Base-by-base conservation (phyloP, 2,113 vertebrate species). In the Poeciliopsis turrubarensis region DNA sequence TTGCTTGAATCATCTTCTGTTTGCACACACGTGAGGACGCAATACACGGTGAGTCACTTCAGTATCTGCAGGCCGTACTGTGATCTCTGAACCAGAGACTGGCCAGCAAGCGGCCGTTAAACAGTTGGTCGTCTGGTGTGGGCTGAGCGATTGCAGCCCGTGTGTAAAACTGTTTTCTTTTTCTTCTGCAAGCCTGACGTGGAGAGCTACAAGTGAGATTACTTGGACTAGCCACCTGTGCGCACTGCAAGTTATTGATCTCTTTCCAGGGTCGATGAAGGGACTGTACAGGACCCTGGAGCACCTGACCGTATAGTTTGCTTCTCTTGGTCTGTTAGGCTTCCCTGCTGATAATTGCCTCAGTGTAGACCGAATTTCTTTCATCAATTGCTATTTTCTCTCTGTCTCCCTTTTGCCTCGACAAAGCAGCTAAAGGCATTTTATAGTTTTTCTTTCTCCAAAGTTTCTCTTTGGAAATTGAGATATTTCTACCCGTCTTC, bases 71-170 rank as follows among this genome's bases (percentile, higher is more conserved):
- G 85, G 87, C 77, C 57, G 65, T 82, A 88, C 77, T 80, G 85
- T 79, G 88, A 90, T 91, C 89, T 83, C 86, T 82, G 80, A 88
- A 88, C 86, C 79, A 66, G 83, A 75, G 77, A 62, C 83, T 85
- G 87, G 67, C 85, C 61, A 64, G 72, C 70, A 39, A 73, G 81
- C 85, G 64, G 69, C 77, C 68, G 68, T 73, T 76, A 72, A 89
- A 88, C 81, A 86, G 89, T 90, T 91, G 89, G 89, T 89, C 87
- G 86, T 90, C 85, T 91, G 84, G 79, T 89, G 85, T 80, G 85
- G 62, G 81, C 79, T 79, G 88, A 80, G 85, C 89, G 79, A 85
- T 85, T 75, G 8, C 88, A 75, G 90, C 29, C 72, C 27, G 73
- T 73, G 76, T 89, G 88, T 83, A 71, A 84, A 87, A 82, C 37